Base-by-base conservation (phyloP, 2,113 vertebrate species). In the Montifringilla adamsi region DNA sequence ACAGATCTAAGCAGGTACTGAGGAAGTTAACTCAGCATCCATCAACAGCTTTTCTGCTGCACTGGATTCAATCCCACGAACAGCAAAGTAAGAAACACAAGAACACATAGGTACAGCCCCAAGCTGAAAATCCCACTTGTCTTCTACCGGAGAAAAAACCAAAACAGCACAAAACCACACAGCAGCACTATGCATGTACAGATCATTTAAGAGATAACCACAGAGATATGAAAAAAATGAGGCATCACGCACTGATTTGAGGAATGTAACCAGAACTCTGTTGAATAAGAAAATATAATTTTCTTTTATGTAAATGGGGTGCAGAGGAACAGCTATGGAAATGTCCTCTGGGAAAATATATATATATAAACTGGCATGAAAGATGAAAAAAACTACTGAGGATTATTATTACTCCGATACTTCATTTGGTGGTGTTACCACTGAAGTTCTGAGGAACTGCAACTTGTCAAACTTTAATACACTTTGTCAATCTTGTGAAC, bases 71-170 rank as follows among this genome's bases (percentile, higher is more conserved):
- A 8, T 26, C 27, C 17, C 14, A 8, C 5, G 3, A n/a, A 52
- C 16, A 84, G 22, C 9, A 62, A 69, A 20, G 11, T 56, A 69
- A 43, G 22, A 80, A 66, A 17, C 8, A 49, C 0, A 41, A 66
- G 10, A 66, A 44, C 4, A 15, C 1, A 1, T 3, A 69, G 10
- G 24, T 28, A 55, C 2, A 62, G 9, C 2, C 21, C 9, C 18
- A 58, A n/a, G 17, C 3, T 87, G 27, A 69, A 78, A 84, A 73
- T 37, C 33, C 11, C 11, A 33, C 33, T 82, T 72, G 21, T 21
- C 24, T 67, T 58, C 56, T 49, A 33, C 26, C 24, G 78, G 15
- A 78, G 12, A 52, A 69, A 31, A 47, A 60, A 64, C n/a, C 3
- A 67, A 66, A 70, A 55, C 6, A 44, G 13, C 28, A 55, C 2